These are phyloP conservation scores for Lamprologus callipterus DNA, from an alignment of 2,113 vertebrate species.

Conservation along the genomic window DNA sequence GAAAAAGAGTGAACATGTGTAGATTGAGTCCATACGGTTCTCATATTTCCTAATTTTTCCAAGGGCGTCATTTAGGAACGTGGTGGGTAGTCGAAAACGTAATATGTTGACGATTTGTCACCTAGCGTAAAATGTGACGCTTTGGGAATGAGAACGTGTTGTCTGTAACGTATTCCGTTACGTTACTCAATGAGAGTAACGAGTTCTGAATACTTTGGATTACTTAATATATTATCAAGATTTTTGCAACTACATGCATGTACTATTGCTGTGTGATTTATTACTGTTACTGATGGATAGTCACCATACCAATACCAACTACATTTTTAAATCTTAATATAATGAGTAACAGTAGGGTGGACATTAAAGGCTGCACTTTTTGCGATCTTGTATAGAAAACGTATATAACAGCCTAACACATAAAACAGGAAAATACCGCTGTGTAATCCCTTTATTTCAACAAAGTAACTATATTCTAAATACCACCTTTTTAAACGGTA, in stretches of 20 bases:
- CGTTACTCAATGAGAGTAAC: not conserved
- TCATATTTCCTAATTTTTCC: too few species aligned
- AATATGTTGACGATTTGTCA: too few species aligned
- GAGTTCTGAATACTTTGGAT: not conserved
- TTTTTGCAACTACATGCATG: not conserved
- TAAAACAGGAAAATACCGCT: too few species aligned
- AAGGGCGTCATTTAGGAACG: too few species aligned
- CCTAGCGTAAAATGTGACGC: too few species aligned
- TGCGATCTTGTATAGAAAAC: not conserved
- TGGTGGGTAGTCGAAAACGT: too few species aligned
- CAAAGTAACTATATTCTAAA: too few species aligned
- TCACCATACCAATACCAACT: not conserved
- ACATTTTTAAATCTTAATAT: not conserved
- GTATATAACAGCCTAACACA: not conserved
- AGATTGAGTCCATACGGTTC: too few species aligned
- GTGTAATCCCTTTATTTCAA: too few species aligned
- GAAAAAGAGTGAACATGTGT: too few species aligned
- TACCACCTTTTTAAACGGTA: too few species aligned
- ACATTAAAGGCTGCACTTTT: not conserved
- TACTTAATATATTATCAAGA: not conserved
- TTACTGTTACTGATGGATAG: not conserved
- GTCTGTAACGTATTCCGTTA: not conserved
- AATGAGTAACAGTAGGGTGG: not conserved
- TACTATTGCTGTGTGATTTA: accelerated
- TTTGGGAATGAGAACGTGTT: too few species aligned